Percentiles rank a stretch among this genome's conserved stretches.
Conservation (phyloP, 2,888 invertebrate genomes). For the Cephus rjabovi region DNA sequence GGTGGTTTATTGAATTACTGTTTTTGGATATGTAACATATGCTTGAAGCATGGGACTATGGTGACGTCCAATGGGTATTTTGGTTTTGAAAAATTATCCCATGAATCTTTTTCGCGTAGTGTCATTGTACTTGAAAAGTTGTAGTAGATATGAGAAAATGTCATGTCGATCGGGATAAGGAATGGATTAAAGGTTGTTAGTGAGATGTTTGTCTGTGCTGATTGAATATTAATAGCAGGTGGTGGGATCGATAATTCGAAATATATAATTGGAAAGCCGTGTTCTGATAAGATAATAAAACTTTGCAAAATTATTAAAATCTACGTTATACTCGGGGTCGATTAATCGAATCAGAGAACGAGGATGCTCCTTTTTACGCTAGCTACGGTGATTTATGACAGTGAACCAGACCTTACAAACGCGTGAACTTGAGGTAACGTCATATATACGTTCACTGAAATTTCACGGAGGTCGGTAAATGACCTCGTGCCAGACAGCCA, state of each 20-base stretch:
- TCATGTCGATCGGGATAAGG: too few species aligned
- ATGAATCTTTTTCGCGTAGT: too few species aligned
- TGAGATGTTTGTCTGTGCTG: neutral
- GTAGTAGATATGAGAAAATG: too few species aligned
- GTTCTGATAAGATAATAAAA: neutral
- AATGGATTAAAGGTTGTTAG: too few species aligned
- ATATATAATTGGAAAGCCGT: neutral
- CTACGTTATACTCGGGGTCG: neutral
- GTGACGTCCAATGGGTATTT: too few species aligned
- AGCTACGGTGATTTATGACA: neutral
- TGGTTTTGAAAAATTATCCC: too few species aligned
- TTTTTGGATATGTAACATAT: too few species aligned
- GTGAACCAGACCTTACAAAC: neutral
- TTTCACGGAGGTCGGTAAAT: neutral
- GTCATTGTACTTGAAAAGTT: too few species aligned
- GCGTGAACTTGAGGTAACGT: neutral
- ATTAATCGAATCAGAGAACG: neutral
- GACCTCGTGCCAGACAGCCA: neutral
- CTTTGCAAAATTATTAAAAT: neutral
- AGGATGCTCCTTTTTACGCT: neutral
- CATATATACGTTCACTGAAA: neutral
- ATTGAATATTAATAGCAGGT: neutral
- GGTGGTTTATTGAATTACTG: too few species aligned
- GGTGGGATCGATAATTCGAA: neutral
- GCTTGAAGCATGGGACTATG: too few species aligned